Percentiles rank a stretch among this genome's conserved stretches.
These are phyloP conservation scores for Bombus consobrinus DNA, from an alignment of 1,140 invertebrate species.

Conservation along the genomic window DNA sequence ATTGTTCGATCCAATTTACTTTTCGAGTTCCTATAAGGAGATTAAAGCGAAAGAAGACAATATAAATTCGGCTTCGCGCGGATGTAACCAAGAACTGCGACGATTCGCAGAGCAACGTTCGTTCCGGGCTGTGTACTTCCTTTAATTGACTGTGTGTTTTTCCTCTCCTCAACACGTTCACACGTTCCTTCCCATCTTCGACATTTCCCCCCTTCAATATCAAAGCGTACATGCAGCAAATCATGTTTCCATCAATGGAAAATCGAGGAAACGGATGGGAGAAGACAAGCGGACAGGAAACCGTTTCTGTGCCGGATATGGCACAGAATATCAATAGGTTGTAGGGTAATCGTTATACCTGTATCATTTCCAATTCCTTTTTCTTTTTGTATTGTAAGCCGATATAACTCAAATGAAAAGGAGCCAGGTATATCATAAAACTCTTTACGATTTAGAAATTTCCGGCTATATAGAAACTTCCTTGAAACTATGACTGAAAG, in stretches of 20 bases:
- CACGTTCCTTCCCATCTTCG: slow-evolving; percentile 40
- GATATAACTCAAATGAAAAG: background rate
- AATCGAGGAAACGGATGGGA: background rate
- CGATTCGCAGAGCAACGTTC: slow-evolving; percentile 77
- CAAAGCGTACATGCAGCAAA: slow-evolving; percentile 21
- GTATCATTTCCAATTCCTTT: background rate
- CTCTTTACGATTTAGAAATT: background rate
- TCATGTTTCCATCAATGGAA: background rate
- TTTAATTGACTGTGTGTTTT: slow-evolving; percentile 77
- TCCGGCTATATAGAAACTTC: background rate
- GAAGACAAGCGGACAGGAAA: background rate
- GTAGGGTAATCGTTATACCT: no score
- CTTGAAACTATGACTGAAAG: background rate
- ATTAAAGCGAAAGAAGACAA: slow-evolving; percentile 12
- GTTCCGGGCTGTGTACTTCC: slow-evolving; percentile 77
- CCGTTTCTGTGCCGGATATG: background rate
- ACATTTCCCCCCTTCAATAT: background rate
- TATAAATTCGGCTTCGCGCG: background rate
- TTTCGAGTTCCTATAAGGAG: background rate
- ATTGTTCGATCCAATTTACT: background rate
- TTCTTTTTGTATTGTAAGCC: background rate
- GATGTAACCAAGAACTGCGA: slow-evolving; percentile 54
- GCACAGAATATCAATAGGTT: background rate
- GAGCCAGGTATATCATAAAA: background rate
- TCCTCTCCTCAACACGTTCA: background rate